These are phyloP conservation scores for Cyphomyrus discorhynchus DNA, from an alignment of 2,113 vertebrate species.

Conservation along the genomic window DNA sequence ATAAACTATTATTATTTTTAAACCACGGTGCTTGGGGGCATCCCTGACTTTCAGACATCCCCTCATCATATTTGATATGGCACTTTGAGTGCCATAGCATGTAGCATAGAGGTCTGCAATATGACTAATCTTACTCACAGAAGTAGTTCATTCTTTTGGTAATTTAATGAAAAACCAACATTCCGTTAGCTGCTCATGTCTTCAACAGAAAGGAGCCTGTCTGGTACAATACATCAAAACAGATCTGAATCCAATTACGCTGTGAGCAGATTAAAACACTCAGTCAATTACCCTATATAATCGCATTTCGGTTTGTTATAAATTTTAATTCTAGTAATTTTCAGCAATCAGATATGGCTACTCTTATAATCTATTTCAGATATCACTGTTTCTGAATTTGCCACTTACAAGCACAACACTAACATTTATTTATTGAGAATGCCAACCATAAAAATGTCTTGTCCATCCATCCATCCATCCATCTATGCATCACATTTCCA, in stretches of 20 bases:
- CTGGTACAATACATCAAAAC: background rate
- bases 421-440: slow-evolving; percentile 9
- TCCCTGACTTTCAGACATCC: background rate
- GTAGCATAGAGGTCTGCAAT: background rate
- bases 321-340: slow-evolving; percentile 8
- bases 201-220: background rate
- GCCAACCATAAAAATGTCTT: background rate
- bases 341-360: slow-evolving; percentile 19
- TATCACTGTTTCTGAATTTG: slow-evolving; percentile 1
- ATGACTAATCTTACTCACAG: slow-evolving; percentile 10
- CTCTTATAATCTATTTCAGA: slow-evolving; percentile 1
- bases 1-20: background rate
- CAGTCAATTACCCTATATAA: slow-evolving; percentile 15
- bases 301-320: slow-evolving; percentile 6
- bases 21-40: background rate
- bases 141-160: slow-evolving; percentile 30
- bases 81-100: background rate
- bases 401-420: background rate
- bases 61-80: background rate
- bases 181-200: background rate
- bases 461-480: background rate
- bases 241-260: slow-evolving; percentile 5
- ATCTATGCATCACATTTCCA: background rate
- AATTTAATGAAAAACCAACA: background rate
- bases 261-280: slow-evolving; percentile 15